Conservation (phyloP, 2,113 vertebrate species). For the Zosterops lateralis region DNA sequence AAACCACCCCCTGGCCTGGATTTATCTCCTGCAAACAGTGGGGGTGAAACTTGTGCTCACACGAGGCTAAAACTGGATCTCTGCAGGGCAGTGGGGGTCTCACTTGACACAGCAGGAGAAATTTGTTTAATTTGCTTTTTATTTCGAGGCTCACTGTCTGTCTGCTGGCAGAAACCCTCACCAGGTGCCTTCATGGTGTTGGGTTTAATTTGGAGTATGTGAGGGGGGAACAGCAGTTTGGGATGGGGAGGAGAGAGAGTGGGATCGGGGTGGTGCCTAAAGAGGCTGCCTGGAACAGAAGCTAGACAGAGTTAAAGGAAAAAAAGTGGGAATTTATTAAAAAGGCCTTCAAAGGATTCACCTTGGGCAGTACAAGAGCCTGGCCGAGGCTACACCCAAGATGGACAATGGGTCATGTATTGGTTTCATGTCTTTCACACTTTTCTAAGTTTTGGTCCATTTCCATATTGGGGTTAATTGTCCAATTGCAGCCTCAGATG, state of each 20-base stretch:
- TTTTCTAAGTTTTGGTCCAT: not conserved
- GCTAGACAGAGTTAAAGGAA: not conserved
- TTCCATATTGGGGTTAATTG: too few relatives aligned
- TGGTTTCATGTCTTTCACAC: not conserved
- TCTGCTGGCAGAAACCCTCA: not conserved
- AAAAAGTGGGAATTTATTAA: not conserved
- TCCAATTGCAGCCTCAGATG: not conserved
- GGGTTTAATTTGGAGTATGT: not conserved
- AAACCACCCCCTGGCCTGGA: not conserved
- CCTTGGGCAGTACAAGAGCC: not conserved
- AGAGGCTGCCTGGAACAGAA: not conserved
- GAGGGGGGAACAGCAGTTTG: not conserved
- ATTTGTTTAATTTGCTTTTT: not conserved
- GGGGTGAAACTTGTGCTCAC: not conserved
- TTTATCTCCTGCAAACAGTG: not conserved
- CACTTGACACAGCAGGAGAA: not conserved
- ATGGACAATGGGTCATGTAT: not conserved
- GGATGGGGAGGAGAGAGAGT: not conserved
- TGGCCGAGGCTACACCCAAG: not conserved
- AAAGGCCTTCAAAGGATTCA: not conserved
- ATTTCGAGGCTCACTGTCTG: not conserved
- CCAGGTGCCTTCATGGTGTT: constrained; percentile 2
- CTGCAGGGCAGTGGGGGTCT: not conserved
- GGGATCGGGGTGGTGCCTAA: not conserved
- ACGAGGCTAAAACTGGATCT: not conserved